These are phyloP conservation scores for Melanotaenia pygmaea DNA, from an alignment of 2,797 vertebrate genomes.

Conservation along the genomic window DNA sequence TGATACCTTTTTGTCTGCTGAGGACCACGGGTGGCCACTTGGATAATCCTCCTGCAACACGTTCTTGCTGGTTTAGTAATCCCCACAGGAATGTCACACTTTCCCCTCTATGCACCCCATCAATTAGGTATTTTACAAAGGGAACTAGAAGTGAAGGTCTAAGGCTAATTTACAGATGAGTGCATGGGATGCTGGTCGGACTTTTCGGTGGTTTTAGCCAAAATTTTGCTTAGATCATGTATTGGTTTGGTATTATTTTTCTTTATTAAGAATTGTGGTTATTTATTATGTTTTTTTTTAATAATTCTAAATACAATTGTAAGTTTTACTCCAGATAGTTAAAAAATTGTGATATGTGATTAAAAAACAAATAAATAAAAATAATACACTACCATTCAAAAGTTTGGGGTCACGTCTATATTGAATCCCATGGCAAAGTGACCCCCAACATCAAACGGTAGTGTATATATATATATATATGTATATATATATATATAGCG, in stretches of 20 bases:
- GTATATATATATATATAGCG: no score
- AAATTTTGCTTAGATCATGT: not conserved
- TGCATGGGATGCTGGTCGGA: slow-evolving; percentile 5
- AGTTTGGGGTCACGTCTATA: no score
- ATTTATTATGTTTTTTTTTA: not conserved
- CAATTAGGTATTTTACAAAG: slow-evolving; percentile 34
- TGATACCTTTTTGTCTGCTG: slow-evolving; percentile 66
- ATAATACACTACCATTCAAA: no score
- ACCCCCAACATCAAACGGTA: no score
- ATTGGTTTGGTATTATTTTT: not conserved
- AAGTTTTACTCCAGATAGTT: no score
- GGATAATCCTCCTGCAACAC: slow-evolving; percentile 72
- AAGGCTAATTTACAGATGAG: slow-evolving; percentile 43
- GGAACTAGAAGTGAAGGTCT: slow-evolving; percentile 20
- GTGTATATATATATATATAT: no score
- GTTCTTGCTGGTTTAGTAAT: slow-evolving; percentile 62
- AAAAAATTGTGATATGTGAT: no score
- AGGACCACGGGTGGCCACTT: slow-evolving; percentile 58
- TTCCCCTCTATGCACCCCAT: slow-evolving; percentile 33
- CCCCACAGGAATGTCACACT: slow-evolving; percentile 73
- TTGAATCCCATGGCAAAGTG: no score
- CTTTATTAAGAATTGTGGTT: not conserved
- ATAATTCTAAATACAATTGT: no score
- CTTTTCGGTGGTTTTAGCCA: slow-evolving; percentile 21
- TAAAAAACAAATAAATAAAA: no score